Conservation (phyloP, 2,797 vertebrate genomes). For the Botia almorhae region DNA sequence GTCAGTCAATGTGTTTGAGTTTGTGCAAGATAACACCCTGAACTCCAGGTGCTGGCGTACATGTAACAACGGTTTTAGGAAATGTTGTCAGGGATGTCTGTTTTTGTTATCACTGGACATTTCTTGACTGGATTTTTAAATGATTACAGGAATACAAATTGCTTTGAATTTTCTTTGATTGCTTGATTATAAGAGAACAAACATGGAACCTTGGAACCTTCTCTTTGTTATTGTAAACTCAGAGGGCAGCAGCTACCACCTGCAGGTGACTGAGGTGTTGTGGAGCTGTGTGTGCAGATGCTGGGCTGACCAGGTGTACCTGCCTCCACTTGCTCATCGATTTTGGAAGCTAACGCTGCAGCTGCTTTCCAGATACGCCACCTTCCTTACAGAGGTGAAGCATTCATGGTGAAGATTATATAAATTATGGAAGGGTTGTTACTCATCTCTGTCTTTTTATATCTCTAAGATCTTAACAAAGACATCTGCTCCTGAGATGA, state of each 20-base stretch:
- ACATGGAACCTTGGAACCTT: neutral
- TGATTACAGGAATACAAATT: neutral
- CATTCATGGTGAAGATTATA: neutral
- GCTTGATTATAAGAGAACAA: neutral
- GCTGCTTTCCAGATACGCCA: conserved; percentile 87
- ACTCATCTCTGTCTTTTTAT: neutral
- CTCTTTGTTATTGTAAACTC: conserved; percentile 3
- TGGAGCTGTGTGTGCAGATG: conserved; percentile 87
- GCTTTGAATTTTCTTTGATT: too few species aligned
- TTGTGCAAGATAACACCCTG: neutral
- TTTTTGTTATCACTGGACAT: neutral
- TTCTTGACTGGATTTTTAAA: neutral
- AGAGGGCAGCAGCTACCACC: conserved; percentile 85
- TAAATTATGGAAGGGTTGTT: neutral
- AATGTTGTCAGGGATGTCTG: neutral
- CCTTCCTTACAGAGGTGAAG: conserved; percentile 87
- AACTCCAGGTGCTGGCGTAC: neutral
- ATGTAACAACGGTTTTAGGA: neutral
- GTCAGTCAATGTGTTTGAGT: conserved; percentile 68
- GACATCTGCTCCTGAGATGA: conserved; percentile 75
- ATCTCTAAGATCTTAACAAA: conserved; percentile 89
- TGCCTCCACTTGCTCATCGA: conserved; percentile 86
- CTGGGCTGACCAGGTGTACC: conserved; percentile 89
- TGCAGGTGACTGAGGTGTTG: conserved; percentile 86
- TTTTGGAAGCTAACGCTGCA: conserved; percentile 95